Conservation (phyloP, 1,140 invertebrate species). For the Yoshiicerus persimilis region DNA sequence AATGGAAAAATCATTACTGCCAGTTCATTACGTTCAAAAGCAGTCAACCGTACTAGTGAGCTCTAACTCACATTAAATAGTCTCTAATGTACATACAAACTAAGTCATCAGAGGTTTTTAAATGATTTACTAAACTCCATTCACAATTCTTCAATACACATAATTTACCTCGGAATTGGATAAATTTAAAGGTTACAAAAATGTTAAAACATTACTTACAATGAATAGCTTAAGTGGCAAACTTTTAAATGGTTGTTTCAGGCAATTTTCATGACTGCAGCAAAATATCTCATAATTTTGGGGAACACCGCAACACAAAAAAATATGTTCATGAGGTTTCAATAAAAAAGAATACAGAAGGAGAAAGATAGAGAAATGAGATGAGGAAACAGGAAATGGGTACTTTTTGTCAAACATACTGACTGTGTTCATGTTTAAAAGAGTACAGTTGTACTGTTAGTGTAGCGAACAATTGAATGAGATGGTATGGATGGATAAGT, state of each 20-base stretch:
- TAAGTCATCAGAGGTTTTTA: background rate
- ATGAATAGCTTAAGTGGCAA: too few species aligned
- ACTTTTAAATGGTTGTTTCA: too few species aligned
- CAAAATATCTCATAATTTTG: background rate
- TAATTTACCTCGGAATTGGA: too few species aligned
- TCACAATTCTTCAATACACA: background rate
- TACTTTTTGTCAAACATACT: conserved; percentile 1
- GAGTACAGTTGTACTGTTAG: background rate
- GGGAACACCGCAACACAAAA: too few species aligned
- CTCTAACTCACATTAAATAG: background rate
- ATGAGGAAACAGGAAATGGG: conserved; percentile 25
- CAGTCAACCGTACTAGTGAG: background rate
- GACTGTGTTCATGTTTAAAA: background rate
- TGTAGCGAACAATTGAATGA: background rate
- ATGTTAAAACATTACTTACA: too few species aligned
- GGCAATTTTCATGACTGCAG: background rate
- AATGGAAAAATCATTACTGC: conserved; percentile 3
- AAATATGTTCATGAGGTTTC: background rate
- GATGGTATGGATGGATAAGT: background rate
- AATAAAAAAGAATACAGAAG: background rate
- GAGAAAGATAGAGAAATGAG: background rate
- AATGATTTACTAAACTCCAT: background rate
- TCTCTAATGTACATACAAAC: background rate
- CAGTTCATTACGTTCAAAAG: background rate
- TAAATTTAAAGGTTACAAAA: too few species aligned